These are phyloP conservation scores for Drosophila maculinotata DNA, from an alignment of 2,888 invertebrate species.

Conservation along the genomic window DNA sequence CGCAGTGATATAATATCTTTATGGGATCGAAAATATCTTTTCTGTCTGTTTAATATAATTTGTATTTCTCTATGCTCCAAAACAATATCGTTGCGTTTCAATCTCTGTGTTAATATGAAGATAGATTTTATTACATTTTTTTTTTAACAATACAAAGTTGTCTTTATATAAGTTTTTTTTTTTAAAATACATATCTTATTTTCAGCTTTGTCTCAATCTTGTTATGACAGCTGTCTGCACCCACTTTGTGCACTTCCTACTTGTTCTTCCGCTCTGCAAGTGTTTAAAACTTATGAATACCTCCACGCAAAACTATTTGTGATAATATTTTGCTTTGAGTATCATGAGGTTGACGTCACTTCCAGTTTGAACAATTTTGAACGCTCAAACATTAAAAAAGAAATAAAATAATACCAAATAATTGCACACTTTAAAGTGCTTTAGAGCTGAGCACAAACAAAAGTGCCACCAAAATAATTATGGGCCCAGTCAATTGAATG, in stretches of 20 bases:
- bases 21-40: too few species aligned
- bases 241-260: conserved; percentile 26
- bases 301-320: conserved; percentile 25
- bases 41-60: too few species aligned
- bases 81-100: too few species aligned
- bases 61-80: too few species aligned
- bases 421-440: conserved; percentile 72
- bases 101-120: background rate
- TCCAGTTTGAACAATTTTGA: conserved; percentile 29
- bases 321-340: conserved; percentile 15
- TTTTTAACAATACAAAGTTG: background rate
- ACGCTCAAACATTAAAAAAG: too few species aligned
- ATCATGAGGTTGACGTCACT: conserved; percentile 37
- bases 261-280: conserved; percentile 25
- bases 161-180: background rate
- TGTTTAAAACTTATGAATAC: conserved; percentile 18
- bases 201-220: conserved; percentile 1
- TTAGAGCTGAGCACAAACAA: conserved; percentile 43
- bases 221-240: conserved; percentile 27
- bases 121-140: background rate
- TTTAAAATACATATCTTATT: background rate
- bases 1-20: too few species aligned
- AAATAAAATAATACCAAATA: conserved; percentile 48
- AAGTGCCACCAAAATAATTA: conserved; percentile 27
- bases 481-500: conserved; percentile 24